Evolutionary conservation across 2,888 invertebrate genomes (phyloP).

Genomic region (Microdon myrmicae): DNA sequence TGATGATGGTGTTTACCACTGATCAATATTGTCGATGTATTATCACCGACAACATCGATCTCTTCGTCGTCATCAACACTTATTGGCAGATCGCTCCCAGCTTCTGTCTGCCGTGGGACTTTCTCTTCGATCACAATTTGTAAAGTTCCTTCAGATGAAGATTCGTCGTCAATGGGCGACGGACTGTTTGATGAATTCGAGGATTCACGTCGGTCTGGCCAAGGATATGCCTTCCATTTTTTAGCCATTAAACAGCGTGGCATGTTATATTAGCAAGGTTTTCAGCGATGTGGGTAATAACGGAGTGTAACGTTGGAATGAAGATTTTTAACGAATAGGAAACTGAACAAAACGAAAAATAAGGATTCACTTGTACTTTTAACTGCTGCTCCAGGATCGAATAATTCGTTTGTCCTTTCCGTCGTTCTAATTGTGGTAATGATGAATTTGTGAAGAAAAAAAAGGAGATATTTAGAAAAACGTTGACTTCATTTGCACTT

Average conservation of each 20-base stretch:
- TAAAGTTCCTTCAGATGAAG: constrained; percentile 44
- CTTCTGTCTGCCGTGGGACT: constrained; percentile 25
- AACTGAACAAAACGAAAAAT: constrained; percentile 42
- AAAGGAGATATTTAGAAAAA: constrained; percentile 11
- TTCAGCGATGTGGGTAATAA: constrained; percentile 13
- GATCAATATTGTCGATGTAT: constrained; percentile 54
- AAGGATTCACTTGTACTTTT: constrained; percentile 48
- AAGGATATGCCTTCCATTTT: constrained; percentile 91
- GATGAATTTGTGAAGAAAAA: neutral
- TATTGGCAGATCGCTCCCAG: constrained; percentile 61
- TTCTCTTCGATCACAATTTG: constrained; percentile 52
- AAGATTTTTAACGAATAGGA: constrained; percentile 32
- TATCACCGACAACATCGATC: constrained; percentile 87
- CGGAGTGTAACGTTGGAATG: constrained; percentile 28
- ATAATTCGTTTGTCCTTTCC: constrained; percentile 21
- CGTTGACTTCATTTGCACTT: constrained; percentile 35
- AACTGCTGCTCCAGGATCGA: constrained; percentile 55
- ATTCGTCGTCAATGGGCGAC: constrained; percentile 49
- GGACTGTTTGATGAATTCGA: constrained; percentile 47
- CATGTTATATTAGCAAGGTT: constrained; percentile 70
- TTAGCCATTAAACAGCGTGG: constrained; percentile 96
- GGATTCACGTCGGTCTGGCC: constrained; percentile 74
- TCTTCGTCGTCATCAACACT: constrained; percentile 80
- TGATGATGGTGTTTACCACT: constrained; percentile 43
- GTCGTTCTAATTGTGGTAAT: constrained; percentile 22